phyloP scores from a whole-genome alignment of 2,797 vertebrate genomes.

The Channallabes apus region DNA sequence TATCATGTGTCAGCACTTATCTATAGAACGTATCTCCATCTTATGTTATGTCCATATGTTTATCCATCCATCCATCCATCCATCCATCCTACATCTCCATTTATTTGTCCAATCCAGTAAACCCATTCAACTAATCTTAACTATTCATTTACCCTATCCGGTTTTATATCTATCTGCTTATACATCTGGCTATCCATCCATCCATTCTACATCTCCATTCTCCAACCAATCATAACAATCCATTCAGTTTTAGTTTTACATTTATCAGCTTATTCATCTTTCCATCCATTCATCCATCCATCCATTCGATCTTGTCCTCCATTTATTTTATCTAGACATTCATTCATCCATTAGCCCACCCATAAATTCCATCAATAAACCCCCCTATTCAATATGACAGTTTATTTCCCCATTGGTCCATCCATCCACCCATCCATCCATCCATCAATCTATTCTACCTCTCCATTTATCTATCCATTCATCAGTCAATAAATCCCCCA shows the following conservation, averaged over 20 bases:
- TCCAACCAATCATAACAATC: too few relatives aligned
- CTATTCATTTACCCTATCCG: neutral
- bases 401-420: too few relatives aligned
- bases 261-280: neutral
- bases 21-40: neutral
- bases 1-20: neutral
- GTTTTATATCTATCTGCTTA: neutral
- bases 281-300: neutral
- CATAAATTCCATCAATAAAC: too few relatives aligned
- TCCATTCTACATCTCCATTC: neutral
- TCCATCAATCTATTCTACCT: too few relatives aligned
- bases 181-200: neutral
- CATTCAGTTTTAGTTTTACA: neutral
- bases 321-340: neutral
- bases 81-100: neutral
- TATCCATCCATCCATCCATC: neutral
- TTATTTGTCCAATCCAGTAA: neutral
- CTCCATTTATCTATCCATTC: neutral
- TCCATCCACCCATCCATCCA: neutral
- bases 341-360: neutral
- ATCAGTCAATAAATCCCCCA: neutral
- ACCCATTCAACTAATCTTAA: neutral
- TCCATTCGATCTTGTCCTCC: neutral
- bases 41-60: neutral
- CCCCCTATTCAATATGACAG: too few relatives aligned